Percentiles rank a stretch among this genome's conserved stretches.
Conservation (phyloP, 2,888 invertebrate species). For the Spialia ferax region DNA sequence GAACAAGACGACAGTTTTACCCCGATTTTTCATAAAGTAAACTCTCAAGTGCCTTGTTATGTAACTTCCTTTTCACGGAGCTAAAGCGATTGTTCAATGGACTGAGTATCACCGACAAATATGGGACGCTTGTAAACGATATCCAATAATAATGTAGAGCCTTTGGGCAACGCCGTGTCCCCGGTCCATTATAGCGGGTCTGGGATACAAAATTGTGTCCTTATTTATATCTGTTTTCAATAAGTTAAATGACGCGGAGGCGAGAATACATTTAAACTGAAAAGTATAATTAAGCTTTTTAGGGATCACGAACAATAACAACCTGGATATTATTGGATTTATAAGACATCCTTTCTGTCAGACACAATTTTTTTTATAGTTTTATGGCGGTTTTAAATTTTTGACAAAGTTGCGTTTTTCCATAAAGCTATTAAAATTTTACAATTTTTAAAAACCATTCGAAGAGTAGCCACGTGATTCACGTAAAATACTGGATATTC, state of each 20-base stretch:
- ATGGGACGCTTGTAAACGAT: slow-evolving; percentile 69
- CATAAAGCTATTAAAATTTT: too few relatives aligned
- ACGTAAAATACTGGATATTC: neutral
- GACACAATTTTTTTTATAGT: too few relatives aligned
- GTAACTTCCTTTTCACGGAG: slow-evolving; percentile 61
- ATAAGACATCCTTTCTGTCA: too few relatives aligned
- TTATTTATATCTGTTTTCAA: slow-evolving; percentile 3
- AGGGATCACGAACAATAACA: too few relatives aligned
- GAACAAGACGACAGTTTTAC: slow-evolving; percentile 67
- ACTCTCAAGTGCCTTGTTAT: slow-evolving; percentile 57
- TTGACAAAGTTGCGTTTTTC: too few relatives aligned
- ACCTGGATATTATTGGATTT: neutral
- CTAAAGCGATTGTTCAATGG: slow-evolving; percentile 61
- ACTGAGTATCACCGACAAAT: slow-evolving; percentile 59
- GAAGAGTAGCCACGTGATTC: too few relatives aligned
- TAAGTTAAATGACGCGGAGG: neutral
- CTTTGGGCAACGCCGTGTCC: slow-evolving; percentile 60
- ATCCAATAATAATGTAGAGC: slow-evolving; percentile 65
- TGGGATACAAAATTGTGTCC: slow-evolving; percentile 8
- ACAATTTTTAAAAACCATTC: too few relatives aligned
- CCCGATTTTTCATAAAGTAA: slow-evolving; percentile 63
- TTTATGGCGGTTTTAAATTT: too few relatives aligned
- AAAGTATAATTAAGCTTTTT: too few relatives aligned
- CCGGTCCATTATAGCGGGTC: slow-evolving; percentile 57
- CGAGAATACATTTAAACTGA: neutral